Percentiles rank a stretch among this genome's conserved stretches.
phyloP scores from a whole-genome alignment of 2,113 vertebrate species.

The Suricata suricatta region DNA sequence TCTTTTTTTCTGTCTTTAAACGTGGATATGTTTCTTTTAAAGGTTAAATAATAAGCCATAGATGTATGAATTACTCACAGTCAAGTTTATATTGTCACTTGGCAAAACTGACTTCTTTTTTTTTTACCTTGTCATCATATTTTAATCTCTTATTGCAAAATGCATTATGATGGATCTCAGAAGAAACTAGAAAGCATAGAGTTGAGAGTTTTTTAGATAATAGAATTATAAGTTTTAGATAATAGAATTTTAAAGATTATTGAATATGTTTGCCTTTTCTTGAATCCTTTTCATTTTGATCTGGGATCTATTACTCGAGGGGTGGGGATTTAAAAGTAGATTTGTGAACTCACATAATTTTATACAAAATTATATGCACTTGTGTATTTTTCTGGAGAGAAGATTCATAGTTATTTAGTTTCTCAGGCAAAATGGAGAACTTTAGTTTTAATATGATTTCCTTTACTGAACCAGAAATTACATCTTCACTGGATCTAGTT shows the following conservation, averaged over 20 bases:
- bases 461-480: conserved; percentile 39
- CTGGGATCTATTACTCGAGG: neutral
- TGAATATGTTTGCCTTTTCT: conserved; percentile 5
- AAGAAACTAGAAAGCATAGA: conserved; percentile 39
- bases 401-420: neutral
- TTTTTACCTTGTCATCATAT: neutral
- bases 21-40: neutral
- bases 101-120: neutral
- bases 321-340: conserved; percentile 17
- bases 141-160: neutral
- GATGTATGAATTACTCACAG: neutral
- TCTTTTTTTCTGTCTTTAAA: conserved; percentile 16
- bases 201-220: conserved; percentile 4
- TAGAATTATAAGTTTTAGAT: neutral
- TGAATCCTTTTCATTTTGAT: conserved; percentile 36
- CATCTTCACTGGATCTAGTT: neutral
- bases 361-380: conserved; percentile 22
- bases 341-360: neutral
- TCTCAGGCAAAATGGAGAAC: neutral
- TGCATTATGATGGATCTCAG: neutral
- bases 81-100: neutral
- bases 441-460: neutral
- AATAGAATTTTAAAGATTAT: conserved; percentile 8
- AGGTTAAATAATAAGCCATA: neutral
- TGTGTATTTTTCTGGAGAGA: conserved; percentile 42